phyloP scores from a whole-genome alignment of 2,113 vertebrate genomes.

The Eulemur rufifrons region DNA sequence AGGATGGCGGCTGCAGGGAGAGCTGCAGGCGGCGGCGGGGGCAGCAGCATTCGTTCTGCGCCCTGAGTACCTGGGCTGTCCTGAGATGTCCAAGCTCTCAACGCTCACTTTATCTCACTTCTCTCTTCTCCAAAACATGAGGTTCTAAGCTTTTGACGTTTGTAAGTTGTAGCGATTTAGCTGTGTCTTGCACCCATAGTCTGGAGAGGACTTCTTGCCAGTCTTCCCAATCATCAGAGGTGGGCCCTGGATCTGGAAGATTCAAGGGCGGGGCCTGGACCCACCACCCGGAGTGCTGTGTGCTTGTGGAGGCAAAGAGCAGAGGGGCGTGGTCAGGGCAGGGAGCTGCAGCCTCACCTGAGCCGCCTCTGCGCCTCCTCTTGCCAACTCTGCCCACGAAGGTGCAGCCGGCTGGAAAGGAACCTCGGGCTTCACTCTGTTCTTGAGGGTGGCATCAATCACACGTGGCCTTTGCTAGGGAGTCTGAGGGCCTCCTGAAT shows the following conservation, averaged over 20 bases:
- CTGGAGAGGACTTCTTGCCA: neutral
- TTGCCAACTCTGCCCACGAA: conserved; percentile 5
- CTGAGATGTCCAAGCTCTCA: neutral
- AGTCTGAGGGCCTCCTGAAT: conserved; percentile 86
- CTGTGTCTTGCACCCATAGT: neutral
- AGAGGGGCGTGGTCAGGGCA: too few species aligned
- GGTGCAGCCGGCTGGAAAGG: conserved; percentile 62
- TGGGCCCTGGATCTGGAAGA: neutral
- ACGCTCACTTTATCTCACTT: rapidly evolving
- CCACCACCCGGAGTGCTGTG: too few species aligned
- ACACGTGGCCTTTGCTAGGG: conserved; percentile 82
- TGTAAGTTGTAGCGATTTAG: neutral
- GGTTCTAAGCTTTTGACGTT: neutral
- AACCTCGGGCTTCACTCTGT: conserved; percentile 77
- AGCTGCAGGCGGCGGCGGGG: rapidly evolving
- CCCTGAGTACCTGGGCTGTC: rapidly evolving
- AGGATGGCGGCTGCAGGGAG: neutral
- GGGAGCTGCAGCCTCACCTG: neutral
- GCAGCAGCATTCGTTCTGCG: rapidly evolving
- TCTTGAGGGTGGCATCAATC: conserved; percentile 75
- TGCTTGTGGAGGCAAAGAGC: neutral
- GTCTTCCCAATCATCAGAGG: neutral
- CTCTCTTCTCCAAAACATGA: neutral
- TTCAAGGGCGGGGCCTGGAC: neutral
- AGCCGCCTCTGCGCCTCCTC: neutral